Evolutionary conservation across 2,113 vertebrate species (phyloP), one percentile per base, ranked within the genome.

Genomic region (Sinocyclocheilus anophthalmus): DNA sequence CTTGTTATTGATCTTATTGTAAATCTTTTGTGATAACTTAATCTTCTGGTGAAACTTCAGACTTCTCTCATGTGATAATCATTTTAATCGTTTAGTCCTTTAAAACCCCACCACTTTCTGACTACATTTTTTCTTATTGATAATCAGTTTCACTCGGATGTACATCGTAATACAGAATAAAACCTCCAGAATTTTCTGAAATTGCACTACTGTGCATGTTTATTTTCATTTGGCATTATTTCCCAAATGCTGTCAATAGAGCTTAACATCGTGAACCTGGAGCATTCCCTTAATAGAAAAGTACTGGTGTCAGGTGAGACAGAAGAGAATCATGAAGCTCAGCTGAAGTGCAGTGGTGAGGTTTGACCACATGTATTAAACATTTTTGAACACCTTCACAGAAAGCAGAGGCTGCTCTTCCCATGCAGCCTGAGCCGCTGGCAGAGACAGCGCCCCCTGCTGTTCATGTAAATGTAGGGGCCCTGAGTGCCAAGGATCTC

Each of bases 321-420:
- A 65, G 22, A 59, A 22, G 26, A 70, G 88, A 85, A 84, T 63
- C 90, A n/a, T 59, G 57, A 59, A 59, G 57, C 57, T 65, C 83
- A 81, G 82, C 70, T 70, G 67, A 83, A 73, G 69, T 84, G 65
- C 86, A 78, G 22, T 86, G 88, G 91, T 89, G 86, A 83, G 89
- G 87, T 81, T 92, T 91, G 85, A 90, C 88, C 91, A 78, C 93
- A 70, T 95, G 93, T 95, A 93, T 96, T 95, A 95, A 95, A 96
- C 94, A 92, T 95, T 97, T 98, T 95, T 98, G 96, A 96, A 97
- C 97, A 98, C 96, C 96, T 99, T 96, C 96, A 97, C 98, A 99
- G 98, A 98, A 96, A 98, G 96, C 97, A 96, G 98, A 99, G 92
- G 96, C 96, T 93, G 96, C 96, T 94, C 92, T 91, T 95, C 95